Percentiles rank a stretch among this genome's conserved stretches.
Evolutionary conservation across 2,888 invertebrate species (phyloP).

Genomic region (Dioctria rufipes): DNA sequence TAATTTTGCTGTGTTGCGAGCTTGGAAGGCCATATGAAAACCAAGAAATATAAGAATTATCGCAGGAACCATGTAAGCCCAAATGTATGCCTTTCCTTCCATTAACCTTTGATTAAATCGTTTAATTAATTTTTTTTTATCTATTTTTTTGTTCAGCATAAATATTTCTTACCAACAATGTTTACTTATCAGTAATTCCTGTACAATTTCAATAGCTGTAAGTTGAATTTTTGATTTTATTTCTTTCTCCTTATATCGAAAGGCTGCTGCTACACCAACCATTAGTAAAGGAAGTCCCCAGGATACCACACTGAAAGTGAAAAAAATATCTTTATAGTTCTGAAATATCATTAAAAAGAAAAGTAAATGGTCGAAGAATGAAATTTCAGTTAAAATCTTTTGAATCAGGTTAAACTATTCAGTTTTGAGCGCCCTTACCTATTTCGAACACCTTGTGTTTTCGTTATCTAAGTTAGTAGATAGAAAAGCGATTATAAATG

Average conservation of each 20-base stretch:
- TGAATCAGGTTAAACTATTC: too few relatives aligned
- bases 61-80: constrained; percentile 70
- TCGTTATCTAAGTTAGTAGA: too few relatives aligned
- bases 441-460: too few relatives aligned
- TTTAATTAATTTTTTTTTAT: background rate
- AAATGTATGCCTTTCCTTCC: constrained; percentile 63
- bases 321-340: too few relatives aligned
- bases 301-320: constrained; percentile 34
- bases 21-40: constrained; percentile 71
- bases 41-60: constrained; percentile 71
- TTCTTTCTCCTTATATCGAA: constrained; percentile 72
- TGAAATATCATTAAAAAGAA: too few relatives aligned
- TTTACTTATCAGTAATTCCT: constrained; percentile 60
- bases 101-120: constrained; percentile 60
- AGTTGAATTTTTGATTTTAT: constrained; percentile 58
- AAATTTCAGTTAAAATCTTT: too few relatives aligned
- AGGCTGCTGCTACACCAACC: constrained; percentile 72
- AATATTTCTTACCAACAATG: constrained; percentile 62
- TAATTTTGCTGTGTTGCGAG: constrained; percentile 75
- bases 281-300: constrained; percentile 73
- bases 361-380: too few relatives aligned
- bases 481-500: too few relatives aligned
- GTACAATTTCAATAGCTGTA: constrained; percentile 58
- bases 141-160: background rate
- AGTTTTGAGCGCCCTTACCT: too few relatives aligned